Base-by-base conservation (phyloP, 2,888 invertebrate species). In the Amblyjoppa fuscipennis region DNA sequence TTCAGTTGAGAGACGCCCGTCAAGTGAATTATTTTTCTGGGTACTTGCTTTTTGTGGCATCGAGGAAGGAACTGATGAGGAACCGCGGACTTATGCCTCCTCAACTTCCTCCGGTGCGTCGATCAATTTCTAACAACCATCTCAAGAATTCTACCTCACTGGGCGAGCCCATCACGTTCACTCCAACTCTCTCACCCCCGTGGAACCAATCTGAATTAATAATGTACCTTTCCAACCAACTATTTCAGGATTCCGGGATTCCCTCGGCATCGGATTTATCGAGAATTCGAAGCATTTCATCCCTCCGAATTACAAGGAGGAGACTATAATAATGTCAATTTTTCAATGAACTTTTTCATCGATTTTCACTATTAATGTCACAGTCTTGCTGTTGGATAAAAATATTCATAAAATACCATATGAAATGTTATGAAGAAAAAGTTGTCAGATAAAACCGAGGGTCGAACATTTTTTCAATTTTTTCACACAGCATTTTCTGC, bases 151-250 rank as follows among this genome's bases (percentile, higher is more conserved):
- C 61, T 13, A 53, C 28, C 13, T n/a, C 2, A 13, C 41, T 49
- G 49, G 13, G 38, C 5, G 38, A 34, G 38, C n/a, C 45, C 34
- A 34, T 49, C 13, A 34, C 2, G 31, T 59, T 79, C 51, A 20
- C 16, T 20, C 64, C 13, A 31, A 34, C 25, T 49, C 61, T 9
- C 31, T 49, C 13, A 49, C 13, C 71, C 59, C 61, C 71, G 64
- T 38, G 45, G 31, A 11, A 59, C 49, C 45, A 25, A 38, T n/a
- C 49, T 34, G 66, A 77, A 73, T 77, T 66, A 71, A 73, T 78
- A 83, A 61, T 69, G 51, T n/a, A 59, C 77, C 71, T 78, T 78
- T 3, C 49, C 51, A 59, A 69, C 71, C 45, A 78, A 78, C 68
- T 83, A 78, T 83, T 73, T 66, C 68, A 59, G 31, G 38, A 73